Percentiles rank a stretch among this genome's conserved stretches.
Conservation (phyloP, 2,113 vertebrate genomes). For the Seriola rivoliana region DNA sequence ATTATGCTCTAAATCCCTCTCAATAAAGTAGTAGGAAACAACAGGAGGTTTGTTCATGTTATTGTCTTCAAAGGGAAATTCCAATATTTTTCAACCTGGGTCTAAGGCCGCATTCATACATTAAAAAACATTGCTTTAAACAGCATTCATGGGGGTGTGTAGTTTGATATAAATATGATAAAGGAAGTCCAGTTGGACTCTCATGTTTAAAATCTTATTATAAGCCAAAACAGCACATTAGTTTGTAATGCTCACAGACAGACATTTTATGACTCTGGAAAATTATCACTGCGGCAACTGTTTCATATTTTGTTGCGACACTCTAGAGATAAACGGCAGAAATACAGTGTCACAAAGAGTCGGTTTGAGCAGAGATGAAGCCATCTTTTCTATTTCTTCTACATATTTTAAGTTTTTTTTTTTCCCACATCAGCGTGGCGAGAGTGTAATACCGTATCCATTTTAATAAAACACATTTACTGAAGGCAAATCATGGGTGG, state of each 20-base stretch:
- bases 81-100: too few relatives aligned
- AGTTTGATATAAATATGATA: too few relatives aligned
- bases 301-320: neutral
- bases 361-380: neutral
- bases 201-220: neutral
- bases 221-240: neutral
- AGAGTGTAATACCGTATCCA: neutral
- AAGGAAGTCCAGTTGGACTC: neutral
- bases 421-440: neutral
- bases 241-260: neutral
- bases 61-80: too few relatives aligned
- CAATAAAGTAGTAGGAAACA: too few relatives aligned
- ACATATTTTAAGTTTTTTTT: neutral
- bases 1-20: too few relatives aligned
- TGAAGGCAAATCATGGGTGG: neutral
- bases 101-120: too few relatives aligned
- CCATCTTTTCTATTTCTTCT: neutral
- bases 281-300: neutral
- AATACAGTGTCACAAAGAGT: neutral
- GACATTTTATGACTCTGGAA: neutral
- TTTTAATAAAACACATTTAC: slow-evolving; percentile 10
- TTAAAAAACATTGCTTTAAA: too few relatives aligned
- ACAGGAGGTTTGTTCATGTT: too few relatives aligned
- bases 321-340: neutral
- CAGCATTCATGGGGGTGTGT: too few relatives aligned